Percentiles rank a stretch among this genome's conserved stretches.
phyloP scores from a whole-genome alignment of 2,888 invertebrate genomes.

The Lagria hirta region DNA sequence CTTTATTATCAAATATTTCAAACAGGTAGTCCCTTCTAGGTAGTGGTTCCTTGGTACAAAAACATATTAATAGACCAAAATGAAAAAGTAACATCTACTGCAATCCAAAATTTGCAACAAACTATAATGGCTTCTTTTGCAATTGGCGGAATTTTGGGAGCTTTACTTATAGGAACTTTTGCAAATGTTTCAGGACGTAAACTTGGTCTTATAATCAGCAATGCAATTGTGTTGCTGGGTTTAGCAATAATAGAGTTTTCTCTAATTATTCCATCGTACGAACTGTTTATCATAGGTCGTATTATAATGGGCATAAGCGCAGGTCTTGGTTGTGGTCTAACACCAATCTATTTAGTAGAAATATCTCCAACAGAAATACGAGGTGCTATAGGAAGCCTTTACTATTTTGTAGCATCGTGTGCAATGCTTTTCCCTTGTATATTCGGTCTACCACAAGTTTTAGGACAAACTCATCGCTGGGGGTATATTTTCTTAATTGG shows the following conservation, averaged over 20 bases:
- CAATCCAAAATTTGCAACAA: not conserved
- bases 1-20: not conserved
- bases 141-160: constrained; percentile 8
- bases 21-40: constrained; percentile 2
- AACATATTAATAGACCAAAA: not conserved
- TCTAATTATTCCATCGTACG: not conserved
- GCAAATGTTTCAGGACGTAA: constrained; percentile 5
- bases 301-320: constrained; percentile 4
- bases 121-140: constrained; percentile 1
- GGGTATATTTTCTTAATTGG: constrained; percentile 68
- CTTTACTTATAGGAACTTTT: not conserved
- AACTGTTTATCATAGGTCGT: constrained; percentile 6
- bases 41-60: not conserved
- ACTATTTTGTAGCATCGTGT: constrained; percentile 2
- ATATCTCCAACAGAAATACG: constrained; percentile 9
- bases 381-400: constrained; percentile 2
- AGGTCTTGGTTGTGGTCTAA: constrained; percentile 2
- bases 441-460: too few species aligned
- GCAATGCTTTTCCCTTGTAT: too few species aligned
- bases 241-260: not conserved
- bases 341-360: constrained; percentile 13
- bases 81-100: not conserved
- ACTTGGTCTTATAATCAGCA: constrained; percentile 2
- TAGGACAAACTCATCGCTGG: too few species aligned
- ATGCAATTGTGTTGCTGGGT: constrained; percentile 1